Percentiles rank a stretch among this genome's conserved stretches.
phyloP scores from a whole-genome alignment of 1,140 invertebrate species.

The Nomia melanderi region DNA sequence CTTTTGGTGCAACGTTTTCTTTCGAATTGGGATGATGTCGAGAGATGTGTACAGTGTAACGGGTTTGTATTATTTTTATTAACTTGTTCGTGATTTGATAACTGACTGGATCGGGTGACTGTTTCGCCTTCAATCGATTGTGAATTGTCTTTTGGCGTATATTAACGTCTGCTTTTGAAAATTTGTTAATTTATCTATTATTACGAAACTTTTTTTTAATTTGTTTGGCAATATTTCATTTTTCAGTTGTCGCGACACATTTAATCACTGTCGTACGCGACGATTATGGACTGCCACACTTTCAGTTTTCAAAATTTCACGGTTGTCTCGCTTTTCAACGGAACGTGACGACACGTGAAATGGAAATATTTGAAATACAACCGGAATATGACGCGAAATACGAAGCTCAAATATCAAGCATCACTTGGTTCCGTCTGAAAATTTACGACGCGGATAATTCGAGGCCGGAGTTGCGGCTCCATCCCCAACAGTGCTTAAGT shows the following conservation, averaged over 20 bases:
- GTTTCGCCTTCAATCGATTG: no score
- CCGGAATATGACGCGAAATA: constrained; percentile 1
- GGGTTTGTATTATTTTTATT: no score
- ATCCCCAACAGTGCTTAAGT: constrained; percentile 28
- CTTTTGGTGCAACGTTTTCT: no score
- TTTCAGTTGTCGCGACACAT: not conserved
- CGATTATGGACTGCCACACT: not conserved
- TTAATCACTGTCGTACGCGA: not conserved
- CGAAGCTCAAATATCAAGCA: constrained; percentile 15
- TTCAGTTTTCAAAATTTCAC: not conserved
- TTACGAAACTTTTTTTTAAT: no score
- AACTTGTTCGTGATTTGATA: no score
- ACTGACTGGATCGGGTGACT: no score
- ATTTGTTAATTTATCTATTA: no score
- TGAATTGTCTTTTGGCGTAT: no score
- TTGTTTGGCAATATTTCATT: no score
- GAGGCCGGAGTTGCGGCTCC: constrained; percentile 18
- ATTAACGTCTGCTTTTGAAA: no score
- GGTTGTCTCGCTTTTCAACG: not conserved
- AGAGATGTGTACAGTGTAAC: no score
- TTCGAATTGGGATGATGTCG: no score
- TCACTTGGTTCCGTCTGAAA: constrained; percentile 27
- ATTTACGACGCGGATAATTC: constrained; percentile 36
- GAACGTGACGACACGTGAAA: not conserved
- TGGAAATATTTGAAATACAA: constrained; percentile 31